A percentile compares a stretch with the other conserved stretches of the same genome.
Conservation (phyloP, 2,888 invertebrate species). For the Dynastes maya region DNA sequence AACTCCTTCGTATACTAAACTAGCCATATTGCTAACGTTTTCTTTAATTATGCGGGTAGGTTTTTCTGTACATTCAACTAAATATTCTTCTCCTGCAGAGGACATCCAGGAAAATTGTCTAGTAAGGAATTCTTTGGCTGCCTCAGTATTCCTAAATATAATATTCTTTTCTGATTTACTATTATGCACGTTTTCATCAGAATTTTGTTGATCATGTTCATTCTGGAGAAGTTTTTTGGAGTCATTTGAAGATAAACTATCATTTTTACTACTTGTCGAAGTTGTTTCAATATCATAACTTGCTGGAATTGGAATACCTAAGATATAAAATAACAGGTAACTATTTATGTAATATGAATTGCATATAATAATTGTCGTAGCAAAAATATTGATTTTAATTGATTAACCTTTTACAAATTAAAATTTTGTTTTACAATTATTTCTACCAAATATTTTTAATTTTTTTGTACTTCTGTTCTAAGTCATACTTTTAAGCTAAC, state of each 20-base stretch:
- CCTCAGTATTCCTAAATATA: constrained; percentile 85
- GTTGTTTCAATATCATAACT: constrained; percentile 67
- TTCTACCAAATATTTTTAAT: too few species aligned
- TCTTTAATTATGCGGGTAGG: constrained; percentile 81
- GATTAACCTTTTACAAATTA: too few species aligned
- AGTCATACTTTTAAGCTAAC: too few species aligned
- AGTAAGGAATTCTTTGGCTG: constrained; percentile 83
- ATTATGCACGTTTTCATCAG: constrained; percentile 52
- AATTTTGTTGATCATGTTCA: constrained; percentile 60
- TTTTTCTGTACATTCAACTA: constrained; percentile 79
- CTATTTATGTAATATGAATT: too few species aligned
- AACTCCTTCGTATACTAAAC: constrained; percentile 83
- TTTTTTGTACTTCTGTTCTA: too few species aligned
- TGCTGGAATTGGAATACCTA: constrained; percentile 73
- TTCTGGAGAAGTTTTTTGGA: constrained; percentile 60
- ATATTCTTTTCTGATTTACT: constrained; percentile 72
- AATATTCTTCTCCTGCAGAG: constrained; percentile 79
- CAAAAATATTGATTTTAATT: too few species aligned
- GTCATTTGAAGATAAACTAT: constrained; percentile 60
- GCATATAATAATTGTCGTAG: too few species aligned
- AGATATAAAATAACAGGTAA: background rate
- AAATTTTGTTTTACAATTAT: too few species aligned
- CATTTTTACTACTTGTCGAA: constrained; percentile 63
- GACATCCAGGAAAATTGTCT: constrained; percentile 84
- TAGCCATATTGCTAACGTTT: constrained; percentile 83